A percentile compares a stretch with the other conserved stretches of the same genome.
Evolutionary conservation across 2,888 invertebrate species (phyloP).

Genomic region (Agrochola circellaris): DNA sequence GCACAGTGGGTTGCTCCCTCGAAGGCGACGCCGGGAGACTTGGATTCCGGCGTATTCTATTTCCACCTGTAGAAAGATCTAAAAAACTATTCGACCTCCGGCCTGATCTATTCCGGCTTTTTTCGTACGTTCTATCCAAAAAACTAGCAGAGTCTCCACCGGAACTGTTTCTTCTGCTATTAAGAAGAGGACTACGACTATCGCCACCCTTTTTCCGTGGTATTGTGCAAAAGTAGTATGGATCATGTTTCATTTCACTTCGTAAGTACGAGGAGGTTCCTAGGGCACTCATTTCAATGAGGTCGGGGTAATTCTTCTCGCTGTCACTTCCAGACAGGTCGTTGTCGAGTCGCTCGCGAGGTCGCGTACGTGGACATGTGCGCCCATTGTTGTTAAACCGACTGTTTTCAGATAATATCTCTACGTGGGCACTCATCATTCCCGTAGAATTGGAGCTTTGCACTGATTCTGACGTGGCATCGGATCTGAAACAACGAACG

Average conservation of each 20-base stretch:
- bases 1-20: constrained; percentile 85
- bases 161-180: constrained; percentile 93
- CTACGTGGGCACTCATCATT: constrained; percentile 82
- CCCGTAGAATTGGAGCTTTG: constrained; percentile 90
- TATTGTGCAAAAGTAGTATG: constrained; percentile 92
- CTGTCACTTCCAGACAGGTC: constrained; percentile 89
- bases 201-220: constrained; percentile 92
- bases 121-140: constrained; percentile 83
- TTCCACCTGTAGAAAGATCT: constrained; percentile 91
- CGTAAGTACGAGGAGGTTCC: constrained; percentile 84
- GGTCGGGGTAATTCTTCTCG: constrained; percentile 90
- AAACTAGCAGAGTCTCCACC: constrained; percentile 92
- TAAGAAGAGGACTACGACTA: constrained; percentile 94
- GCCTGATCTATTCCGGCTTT: constrained; percentile 80
- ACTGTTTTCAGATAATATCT: constrained; percentile 82
- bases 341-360: constrained; percentile 86
- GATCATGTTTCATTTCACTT: constrained; percentile 84
- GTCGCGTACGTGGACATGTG: constrained; percentile 81
- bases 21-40: constrained; percentile 93
- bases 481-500: constrained; percentile 80
- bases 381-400: constrained; percentile 86
- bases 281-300: constrained; percentile 89
- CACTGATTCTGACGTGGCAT: constrained; percentile 88
- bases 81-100: constrained; percentile 93
- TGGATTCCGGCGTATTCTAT: constrained; percentile 87